These are phyloP conservation scores for Microhierax caerulescens DNA, from an alignment of 2,797 vertebrate genomes.

Conservation along the genomic window DNA sequence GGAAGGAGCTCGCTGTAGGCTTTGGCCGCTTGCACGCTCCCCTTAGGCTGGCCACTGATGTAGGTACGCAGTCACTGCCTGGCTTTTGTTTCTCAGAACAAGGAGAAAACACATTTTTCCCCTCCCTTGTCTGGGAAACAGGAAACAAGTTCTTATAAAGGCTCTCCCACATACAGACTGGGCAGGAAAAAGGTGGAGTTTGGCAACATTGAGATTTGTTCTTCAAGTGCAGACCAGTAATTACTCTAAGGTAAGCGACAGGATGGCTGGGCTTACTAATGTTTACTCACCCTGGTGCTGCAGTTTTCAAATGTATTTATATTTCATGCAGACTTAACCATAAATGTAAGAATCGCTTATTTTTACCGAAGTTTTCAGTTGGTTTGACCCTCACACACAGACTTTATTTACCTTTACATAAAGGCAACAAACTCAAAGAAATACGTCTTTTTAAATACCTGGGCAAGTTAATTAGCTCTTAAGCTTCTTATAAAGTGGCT, in stretches of 20 bases:
- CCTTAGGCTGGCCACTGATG: not conserved
- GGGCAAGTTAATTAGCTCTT: not conserved
- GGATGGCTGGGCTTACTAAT: conserved; percentile 20
- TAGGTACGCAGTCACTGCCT: not conserved
- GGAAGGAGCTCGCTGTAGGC: not conserved
- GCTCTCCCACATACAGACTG: conserved; percentile 22
- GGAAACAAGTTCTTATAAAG: conserved; percentile 55
- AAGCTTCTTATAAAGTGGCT: not conserved
- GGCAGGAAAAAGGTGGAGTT: conserved; percentile 65
- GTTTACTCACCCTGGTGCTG: conserved; percentile 12
- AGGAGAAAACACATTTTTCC: conserved; percentile 31
- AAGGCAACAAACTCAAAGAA: not conserved
- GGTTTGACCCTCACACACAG: not conserved
- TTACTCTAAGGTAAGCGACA: conserved; percentile 44
- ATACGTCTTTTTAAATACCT: not conserved
- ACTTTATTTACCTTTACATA: not conserved
- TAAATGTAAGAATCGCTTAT: not conserved
- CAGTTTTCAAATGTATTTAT: conserved; percentile 6
- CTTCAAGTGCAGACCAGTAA: conserved; percentile 50
- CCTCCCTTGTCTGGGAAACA: conserved; percentile 69
- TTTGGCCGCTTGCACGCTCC: not conserved
- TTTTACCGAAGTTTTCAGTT: not conserved
- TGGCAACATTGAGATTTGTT: conserved; percentile 39
- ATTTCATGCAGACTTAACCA: not conserved
- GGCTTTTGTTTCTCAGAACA: conserved; percentile 47